phyloP scores from a whole-genome alignment of 2,888 invertebrate genomes.

The Hydrotaea cyrtoneurina region DNA sequence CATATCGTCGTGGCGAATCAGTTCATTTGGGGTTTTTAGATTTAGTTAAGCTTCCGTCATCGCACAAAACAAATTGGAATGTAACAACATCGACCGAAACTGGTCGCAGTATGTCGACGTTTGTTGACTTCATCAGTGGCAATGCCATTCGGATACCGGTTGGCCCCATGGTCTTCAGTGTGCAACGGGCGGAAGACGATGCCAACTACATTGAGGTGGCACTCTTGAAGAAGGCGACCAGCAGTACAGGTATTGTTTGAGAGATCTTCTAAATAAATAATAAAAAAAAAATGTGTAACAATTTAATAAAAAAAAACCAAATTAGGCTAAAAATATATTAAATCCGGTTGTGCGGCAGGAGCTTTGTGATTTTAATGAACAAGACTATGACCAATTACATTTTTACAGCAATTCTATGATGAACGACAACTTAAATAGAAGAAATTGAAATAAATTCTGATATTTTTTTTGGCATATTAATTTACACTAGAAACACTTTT shows the following conservation, averaged over 20 bases:
- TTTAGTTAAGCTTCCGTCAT: constrained; percentile 82
- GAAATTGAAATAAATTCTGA: no score
- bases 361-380: no score
- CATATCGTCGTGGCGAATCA: constrained; percentile 82
- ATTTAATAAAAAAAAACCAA: no score
- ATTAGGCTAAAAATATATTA: no score
- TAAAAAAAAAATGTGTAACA: neutral
- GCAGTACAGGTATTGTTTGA: constrained; percentile 74
- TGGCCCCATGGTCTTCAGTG: constrained; percentile 79
- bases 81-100: constrained; percentile 51
- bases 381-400: no score
- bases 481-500: no score
- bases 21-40: constrained; percentile 83
- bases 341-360: no score
- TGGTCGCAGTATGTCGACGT: constrained; percentile 75
- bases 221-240: constrained; percentile 75
- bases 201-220: constrained; percentile 79
- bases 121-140: constrained; percentile 78
- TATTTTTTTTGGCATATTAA: no score
- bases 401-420: no score
- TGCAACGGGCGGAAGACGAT: constrained; percentile 79
- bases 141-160: constrained; percentile 79
- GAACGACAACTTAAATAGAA: no score
- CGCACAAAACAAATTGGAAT: constrained; percentile 69
- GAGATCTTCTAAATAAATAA: no score